Percentiles rank a stretch among this genome's conserved stretches.
Evolutionary conservation across 1,140 invertebrate species (phyloP).

Genomic region (Aphaenogaster floridana): DNA sequence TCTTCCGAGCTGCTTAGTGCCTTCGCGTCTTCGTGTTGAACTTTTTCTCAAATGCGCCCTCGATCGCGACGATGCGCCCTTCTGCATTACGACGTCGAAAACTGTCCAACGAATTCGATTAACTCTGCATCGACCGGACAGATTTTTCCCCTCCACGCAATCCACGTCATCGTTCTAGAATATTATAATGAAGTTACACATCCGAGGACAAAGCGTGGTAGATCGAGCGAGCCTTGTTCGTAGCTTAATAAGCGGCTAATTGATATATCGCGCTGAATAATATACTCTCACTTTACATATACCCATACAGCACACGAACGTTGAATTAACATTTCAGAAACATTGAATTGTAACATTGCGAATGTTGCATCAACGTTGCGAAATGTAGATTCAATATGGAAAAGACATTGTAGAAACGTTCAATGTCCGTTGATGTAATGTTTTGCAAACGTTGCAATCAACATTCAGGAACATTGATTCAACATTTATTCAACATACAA

Average conservation of each 20-base stretch:
- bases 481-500: no score
- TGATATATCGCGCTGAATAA: neutral
- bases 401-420: no score
- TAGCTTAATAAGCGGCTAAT: slow-evolving; percentile 11
- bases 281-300: neutral
- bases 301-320: no score
- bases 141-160: slow-evolving; percentile 25
- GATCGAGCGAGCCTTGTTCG: neutral
- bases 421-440: no score
- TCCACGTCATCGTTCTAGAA: neutral
- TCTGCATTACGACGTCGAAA: slow-evolving; percentile 22
- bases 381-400: no score
- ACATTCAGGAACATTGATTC: no score
- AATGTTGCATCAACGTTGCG: no score
- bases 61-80: slow-evolving; percentile 27
- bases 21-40: neutral
- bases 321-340: no score
- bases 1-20: slow-evolving; percentile 55
- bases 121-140: slow-evolving; percentile 12
- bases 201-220: slow-evolving; percentile 20
- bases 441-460: no score
- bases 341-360: no score
- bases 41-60: slow-evolving; percentile 12
- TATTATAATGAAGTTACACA: slow-evolving; percentile 42
- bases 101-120: slow-evolving; percentile 41